These are phyloP conservation scores for Seriola quinqueradiata DNA, from an alignment of 2,113 vertebrate genomes.

Conservation along the genomic window DNA sequence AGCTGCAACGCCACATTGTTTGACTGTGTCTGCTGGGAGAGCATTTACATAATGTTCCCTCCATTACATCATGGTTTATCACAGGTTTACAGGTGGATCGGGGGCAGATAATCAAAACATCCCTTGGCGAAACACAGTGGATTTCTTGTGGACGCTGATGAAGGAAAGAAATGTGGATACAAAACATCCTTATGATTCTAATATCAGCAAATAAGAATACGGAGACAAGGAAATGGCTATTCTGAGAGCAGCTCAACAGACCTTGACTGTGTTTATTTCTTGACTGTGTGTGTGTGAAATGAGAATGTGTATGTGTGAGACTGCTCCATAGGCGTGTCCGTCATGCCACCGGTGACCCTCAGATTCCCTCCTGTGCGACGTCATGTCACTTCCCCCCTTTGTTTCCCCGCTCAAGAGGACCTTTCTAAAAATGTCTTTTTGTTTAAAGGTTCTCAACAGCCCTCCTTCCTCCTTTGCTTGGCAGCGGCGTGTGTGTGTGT, in stretches of 20 bases:
- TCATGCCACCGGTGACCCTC: slow-evolving; percentile 73
- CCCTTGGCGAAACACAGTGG: slow-evolving; percentile 27
- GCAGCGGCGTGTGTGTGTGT: not conserved
- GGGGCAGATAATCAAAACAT: slow-evolving; percentile 46
- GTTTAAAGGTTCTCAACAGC: slow-evolving; percentile 88
- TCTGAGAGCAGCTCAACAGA: slow-evolving; percentile 52
- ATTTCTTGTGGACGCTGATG: slow-evolving; percentile 13
- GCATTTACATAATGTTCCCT: slow-evolving; percentile 14
- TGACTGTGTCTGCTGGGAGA: not conserved
- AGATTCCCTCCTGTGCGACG: slow-evolving; percentile 81
- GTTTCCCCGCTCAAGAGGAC: slow-evolving; percentile 84
- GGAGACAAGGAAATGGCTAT: slow-evolving; percentile 68
- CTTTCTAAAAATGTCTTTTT: slow-evolving; percentile 92
- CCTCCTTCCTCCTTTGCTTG: slow-evolving; percentile 84
- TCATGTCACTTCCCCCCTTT: slow-evolving; percentile 91
- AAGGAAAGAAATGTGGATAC: slow-evolving; percentile 42
- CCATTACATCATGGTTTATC: slow-evolving; percentile 39
- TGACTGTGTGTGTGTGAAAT: slow-evolving; percentile 45
- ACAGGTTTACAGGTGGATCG: slow-evolving; percentile 25
- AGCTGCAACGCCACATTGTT: not conserved
- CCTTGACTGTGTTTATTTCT: slow-evolving; percentile 56
- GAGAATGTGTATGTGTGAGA: slow-evolving; percentile 64
- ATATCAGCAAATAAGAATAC: slow-evolving; percentile 61
- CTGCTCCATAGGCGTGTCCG: slow-evolving; percentile 81
- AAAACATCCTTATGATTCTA: slow-evolving; percentile 69